Evolutionary conservation across 2,113 vertebrate species (phyloP), one percentile per base, ranked within the genome.

Genomic region (Albula goreensis): DNA sequence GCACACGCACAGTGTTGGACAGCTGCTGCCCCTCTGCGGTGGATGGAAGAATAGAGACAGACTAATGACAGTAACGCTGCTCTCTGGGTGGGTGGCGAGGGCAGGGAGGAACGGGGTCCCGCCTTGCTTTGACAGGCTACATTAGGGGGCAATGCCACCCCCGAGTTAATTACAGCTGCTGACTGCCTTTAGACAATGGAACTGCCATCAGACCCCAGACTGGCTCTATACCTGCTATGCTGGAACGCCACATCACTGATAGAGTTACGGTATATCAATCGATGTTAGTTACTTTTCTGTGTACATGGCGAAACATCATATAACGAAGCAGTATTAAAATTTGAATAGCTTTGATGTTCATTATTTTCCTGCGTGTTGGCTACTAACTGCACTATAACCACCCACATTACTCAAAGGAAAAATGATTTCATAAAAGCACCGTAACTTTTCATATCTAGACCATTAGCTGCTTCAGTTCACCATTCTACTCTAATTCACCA

Each of bases 91-190:
- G 81, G 52, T 19, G 31, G 31, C 31, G 31, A 57, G 25, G 22
- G n/a, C 80, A 53, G 50, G 50, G 50, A 52, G 50, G n/a, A 19
- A 52, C 50, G 53, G 80, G 52, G 82, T 50, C 84, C 60, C 63
- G 80, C 50, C 50, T 83, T 63, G 81, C 51, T 79, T 53, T 50
- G 74, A 86, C 86, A 83, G 81, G 51, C 81, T 22, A 56, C 81
- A 83, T 83, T 82, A 66, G 48, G 56, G 53, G 74, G 17, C 60
- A 9, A 83, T 22, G n/a, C 22, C 50, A 15, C 2, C 48, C 3
- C 78, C 66, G 85, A 66, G 66, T 22, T 81, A 79, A 81, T 51
- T 41, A 15, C 22, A 81, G 15, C 15, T n/a, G 10, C 66, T 52
- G 50, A 66, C 83, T 70, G n/a, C 56, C 82, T 66, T 17, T 31